phyloP scores from a whole-genome alignment of 2,797 vertebrate species.

The Manis javanica region DNA sequence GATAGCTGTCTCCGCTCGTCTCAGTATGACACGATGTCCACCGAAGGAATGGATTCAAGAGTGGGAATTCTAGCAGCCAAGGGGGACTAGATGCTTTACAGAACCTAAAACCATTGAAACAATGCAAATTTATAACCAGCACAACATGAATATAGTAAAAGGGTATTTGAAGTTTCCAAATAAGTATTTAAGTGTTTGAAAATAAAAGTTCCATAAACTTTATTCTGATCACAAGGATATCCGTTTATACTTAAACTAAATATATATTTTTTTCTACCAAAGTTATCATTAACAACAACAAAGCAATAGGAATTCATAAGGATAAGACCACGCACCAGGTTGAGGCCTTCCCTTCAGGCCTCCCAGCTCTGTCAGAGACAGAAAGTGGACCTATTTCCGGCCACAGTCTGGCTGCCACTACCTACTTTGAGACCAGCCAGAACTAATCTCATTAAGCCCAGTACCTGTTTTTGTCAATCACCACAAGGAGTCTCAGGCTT shows the following conservation, averaged over 20 bases:
- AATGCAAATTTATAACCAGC: not conserved
- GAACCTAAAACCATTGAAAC: not conserved
- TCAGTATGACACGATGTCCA: not conserved
- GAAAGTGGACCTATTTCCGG: not conserved
- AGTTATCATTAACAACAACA: not conserved
- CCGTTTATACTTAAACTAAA: not conserved
- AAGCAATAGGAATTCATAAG: not conserved
- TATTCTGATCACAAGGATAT: not conserved
- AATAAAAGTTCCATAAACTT: not conserved
- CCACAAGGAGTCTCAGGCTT: not conserved
- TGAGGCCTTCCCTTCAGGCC: not conserved
- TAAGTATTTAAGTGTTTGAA: not conserved
- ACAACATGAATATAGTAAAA: not conserved
- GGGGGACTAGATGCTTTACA: not conserved
- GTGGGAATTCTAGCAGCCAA: not conserved
- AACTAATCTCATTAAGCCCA: not conserved
- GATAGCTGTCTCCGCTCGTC: not conserved
- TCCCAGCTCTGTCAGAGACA: not conserved
- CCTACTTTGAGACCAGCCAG: not conserved
- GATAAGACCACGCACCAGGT: not conserved
- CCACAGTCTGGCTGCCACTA: not conserved
- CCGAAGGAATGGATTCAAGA: not conserved
- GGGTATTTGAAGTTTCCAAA: not conserved
- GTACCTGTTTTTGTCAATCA: slow-evolving; percentile 13
- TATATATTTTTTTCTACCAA: not conserved